phyloP scores from a whole-genome alignment of 1,140 invertebrate genomes.

The Drosophila repletoides region DNA sequence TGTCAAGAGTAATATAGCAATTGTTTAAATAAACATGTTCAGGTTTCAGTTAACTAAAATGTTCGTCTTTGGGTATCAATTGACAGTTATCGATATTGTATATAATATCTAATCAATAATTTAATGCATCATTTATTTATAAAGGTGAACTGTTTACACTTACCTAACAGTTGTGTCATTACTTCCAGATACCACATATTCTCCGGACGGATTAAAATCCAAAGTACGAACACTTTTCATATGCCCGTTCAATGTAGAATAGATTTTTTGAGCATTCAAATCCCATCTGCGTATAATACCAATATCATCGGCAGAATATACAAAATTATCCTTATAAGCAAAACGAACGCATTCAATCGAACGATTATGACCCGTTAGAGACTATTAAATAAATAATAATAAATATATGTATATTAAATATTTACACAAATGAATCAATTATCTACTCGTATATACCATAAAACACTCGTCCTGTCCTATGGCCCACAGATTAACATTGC shows the following conservation, averaged over 20 bases:
- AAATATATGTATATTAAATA: neutral
- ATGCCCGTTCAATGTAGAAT: slow-evolving; percentile 96
- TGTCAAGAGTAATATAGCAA: too few species aligned
- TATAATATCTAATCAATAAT: too few species aligned
- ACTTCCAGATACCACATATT: slow-evolving; percentile 96
- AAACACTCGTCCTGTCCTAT: slow-evolving; percentile 97
- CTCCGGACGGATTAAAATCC: slow-evolving; percentile 98
- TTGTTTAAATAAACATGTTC: too few species aligned
- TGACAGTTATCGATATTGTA: too few species aligned
- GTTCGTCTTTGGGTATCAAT: too few species aligned
- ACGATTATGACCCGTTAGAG: slow-evolving; percentile 94
- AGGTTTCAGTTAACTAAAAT: too few species aligned
- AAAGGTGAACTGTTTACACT: slow-evolving; percentile 39
- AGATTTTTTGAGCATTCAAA: slow-evolving; percentile 95
- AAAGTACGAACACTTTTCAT: slow-evolving; percentile 94
- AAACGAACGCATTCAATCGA: slow-evolving; percentile 97
- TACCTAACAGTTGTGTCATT: slow-evolving; percentile 93
- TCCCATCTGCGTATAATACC: slow-evolving; percentile 98
- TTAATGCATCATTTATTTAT: too few species aligned
- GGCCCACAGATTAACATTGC: slow-evolving; percentile 98
- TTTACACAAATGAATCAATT: too few species aligned
- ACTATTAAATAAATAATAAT: slow-evolving; percentile 46
- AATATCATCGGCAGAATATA: slow-evolving; percentile 96
- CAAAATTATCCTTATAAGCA: slow-evolving; percentile 96
- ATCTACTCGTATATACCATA: slow-evolving; percentile 87